A percentile compares a stretch with the other conserved stretches of the same genome.
Evolutionary conservation across 2,113 vertebrate species (phyloP).

Genomic region (Oxyura jamaicensis): DNA sequence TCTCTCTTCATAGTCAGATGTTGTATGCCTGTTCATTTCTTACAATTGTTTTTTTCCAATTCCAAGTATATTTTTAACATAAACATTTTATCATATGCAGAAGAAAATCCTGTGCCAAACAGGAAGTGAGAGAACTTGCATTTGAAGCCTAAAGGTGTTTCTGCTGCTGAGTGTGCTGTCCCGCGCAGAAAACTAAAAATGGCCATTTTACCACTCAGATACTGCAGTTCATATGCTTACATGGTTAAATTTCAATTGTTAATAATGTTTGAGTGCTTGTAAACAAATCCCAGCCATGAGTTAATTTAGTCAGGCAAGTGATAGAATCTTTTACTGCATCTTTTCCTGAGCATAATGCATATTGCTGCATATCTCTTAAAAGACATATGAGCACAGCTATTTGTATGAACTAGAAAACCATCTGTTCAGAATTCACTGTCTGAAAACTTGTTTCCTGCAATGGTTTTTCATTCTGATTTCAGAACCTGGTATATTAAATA

Average conservation of each 20-base stretch:
- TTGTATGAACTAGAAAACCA: conserved; percentile 55
- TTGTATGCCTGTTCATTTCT: neutral
- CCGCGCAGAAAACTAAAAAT: neutral
- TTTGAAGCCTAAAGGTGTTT: neutral
- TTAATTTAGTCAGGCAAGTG: conserved; percentile 15
- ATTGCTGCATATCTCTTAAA: conserved; percentile 35
- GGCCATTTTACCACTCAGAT: neutral
- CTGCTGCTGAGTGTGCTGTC: neutral
- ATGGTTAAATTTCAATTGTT: neutral
- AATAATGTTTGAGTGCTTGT: neutral
- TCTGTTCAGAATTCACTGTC: conserved; percentile 60
- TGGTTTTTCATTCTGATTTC: conserved; percentile 39
- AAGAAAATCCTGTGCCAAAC: neutral
- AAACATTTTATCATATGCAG: neutral
- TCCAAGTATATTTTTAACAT: neutral
- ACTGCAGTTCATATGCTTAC: neutral
- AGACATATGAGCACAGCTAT: conserved; percentile 3
- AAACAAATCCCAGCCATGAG: neutral
- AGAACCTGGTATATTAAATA: neutral
- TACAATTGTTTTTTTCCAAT: neutral
- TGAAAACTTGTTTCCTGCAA: conserved; percentile 56
- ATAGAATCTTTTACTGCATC: neutral
- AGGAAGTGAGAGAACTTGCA: neutral
- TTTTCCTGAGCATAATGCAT: neutral
- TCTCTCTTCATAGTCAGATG: neutral